These are phyloP conservation scores for Notolabrus celidotus DNA, from an alignment of 2,797 vertebrate genomes.

Conservation along the genomic window DNA sequence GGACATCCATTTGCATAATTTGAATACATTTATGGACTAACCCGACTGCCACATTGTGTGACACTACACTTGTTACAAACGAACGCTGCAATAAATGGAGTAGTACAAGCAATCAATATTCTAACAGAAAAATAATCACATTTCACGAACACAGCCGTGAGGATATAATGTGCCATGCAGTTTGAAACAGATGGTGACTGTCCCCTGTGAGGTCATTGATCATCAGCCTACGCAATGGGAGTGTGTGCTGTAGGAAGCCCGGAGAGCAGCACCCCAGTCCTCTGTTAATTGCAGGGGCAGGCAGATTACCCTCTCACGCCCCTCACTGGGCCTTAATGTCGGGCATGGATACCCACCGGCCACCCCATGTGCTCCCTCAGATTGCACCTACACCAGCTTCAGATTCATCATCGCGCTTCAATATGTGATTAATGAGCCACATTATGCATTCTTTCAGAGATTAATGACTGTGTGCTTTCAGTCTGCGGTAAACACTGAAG, in stretches of 20 bases:
- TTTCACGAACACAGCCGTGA: background rate
- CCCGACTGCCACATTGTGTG: background rate
- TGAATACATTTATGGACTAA: background rate
- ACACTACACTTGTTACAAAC: background rate
- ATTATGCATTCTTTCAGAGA: slow-evolving; percentile 58
- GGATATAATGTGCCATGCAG: slow-evolving; percentile 17
- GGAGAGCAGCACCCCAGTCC: slow-evolving; percentile 70
- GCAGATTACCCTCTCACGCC: slow-evolving; percentile 75
- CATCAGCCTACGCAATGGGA: slow-evolving; percentile 72
- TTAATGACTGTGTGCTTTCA: slow-evolving; percentile 54
- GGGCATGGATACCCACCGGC: slow-evolving; percentile 47
- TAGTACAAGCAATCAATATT: background rate
- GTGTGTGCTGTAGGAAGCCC: slow-evolving; percentile 65
- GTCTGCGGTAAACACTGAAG: slow-evolving; percentile 53
- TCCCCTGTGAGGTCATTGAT: slow-evolving; percentile 74
- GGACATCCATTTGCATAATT: background rate
- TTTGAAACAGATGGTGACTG: slow-evolving; percentile 77
- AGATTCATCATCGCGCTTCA: slow-evolving; percentile 46
- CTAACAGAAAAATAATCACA: background rate
- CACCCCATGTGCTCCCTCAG: slow-evolving; percentile 51
- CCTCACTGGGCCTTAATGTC: slow-evolving; percentile 63
- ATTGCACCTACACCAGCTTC: slow-evolving; percentile 30
- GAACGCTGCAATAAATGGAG: too few relatives aligned
- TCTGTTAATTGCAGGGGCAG: slow-evolving; percentile 83
- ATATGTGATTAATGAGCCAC: slow-evolving; percentile 67